phyloP scores from a whole-genome alignment of 1,140 invertebrate species.

The Lordiphosa stackelbergi region DNA sequence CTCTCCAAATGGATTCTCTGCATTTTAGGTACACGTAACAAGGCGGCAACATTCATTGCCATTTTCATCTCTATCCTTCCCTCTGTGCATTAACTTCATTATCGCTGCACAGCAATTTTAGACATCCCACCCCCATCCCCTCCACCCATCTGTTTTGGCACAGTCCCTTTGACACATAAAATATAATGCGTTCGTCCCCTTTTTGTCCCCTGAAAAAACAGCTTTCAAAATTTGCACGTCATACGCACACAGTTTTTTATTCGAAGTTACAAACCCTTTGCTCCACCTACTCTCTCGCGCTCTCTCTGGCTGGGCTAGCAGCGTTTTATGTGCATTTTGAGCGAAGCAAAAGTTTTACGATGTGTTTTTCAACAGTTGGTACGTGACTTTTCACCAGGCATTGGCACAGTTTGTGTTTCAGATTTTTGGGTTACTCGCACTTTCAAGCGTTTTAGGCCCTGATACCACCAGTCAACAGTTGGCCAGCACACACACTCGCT shows the following conservation, averaged over 20 bases:
- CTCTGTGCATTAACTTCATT: conserved; percentile 63
- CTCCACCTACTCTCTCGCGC: not conserved
- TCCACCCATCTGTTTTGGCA: not conserved
- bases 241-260: conserved; percentile 62
- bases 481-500: conserved; percentile 36
- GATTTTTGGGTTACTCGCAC: conserved; percentile 25
- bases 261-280: conserved; percentile 51
- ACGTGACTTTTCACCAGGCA: conserved; percentile 68
- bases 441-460: conserved; percentile 8
- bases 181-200: conserved; percentile 46
- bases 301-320: not conserved
- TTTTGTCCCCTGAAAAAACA: conserved; percentile 41
- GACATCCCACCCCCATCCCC: conserved; percentile 17
- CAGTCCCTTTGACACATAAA: conserved; percentile 48
- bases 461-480: conserved; percentile 67
- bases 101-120: conserved; percentile 59
- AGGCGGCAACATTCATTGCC: conserved; percentile 24
- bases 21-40: conserved; percentile 24
- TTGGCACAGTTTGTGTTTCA: conserved; percentile 50
- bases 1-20: conserved; percentile 36
- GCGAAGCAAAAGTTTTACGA: conserved; percentile 66
- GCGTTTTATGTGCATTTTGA: conserved; percentile 51
- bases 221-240: conserved; percentile 71
- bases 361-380: conserved; percentile 68
- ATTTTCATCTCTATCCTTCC: conserved; percentile 8